Conservation (phyloP, 2,888 invertebrate species). For the Protonemura montana region DNA sequence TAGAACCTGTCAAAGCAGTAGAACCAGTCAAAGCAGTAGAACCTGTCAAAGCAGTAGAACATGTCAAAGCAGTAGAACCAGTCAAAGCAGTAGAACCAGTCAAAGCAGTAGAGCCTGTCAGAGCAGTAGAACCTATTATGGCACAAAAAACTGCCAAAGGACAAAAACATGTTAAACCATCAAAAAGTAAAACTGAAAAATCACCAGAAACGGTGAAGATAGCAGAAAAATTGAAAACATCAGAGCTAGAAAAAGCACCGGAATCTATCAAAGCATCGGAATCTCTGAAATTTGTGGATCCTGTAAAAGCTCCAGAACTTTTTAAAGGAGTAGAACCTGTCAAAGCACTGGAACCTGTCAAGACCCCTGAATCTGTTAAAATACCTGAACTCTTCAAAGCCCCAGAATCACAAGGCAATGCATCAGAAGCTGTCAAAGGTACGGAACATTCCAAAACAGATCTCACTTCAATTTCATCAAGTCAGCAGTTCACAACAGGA, state of each 20-base stretch:
- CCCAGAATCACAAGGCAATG: not conserved
- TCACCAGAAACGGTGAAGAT: no score
- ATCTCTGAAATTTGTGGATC: not conserved
- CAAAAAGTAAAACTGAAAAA: no score
- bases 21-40: not conserved
- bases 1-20: not conserved
- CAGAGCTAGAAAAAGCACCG: no score
- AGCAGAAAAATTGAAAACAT: no score
- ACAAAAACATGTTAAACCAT: no score
- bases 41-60: not conserved
- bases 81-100: no score
- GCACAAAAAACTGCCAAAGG: no score
- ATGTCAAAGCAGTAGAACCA: no score
- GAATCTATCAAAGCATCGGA: not conserved
- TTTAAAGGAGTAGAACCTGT: not conserved
- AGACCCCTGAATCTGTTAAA: not conserved
- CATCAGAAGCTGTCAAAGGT: not conserved
- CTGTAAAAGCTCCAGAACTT: not conserved
- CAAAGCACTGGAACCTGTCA: not conserved
- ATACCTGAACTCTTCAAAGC: not conserved
- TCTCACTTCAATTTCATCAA: not conserved
- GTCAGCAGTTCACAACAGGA: not conserved
- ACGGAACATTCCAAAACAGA: not conserved
- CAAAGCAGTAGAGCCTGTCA: no score
- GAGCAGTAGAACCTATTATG: no score